A percentile compares a stretch with the other conserved stretches of the same genome.
Conservation (phyloP, 2,888 invertebrate genomes). For the Craniophora ligustri region DNA sequence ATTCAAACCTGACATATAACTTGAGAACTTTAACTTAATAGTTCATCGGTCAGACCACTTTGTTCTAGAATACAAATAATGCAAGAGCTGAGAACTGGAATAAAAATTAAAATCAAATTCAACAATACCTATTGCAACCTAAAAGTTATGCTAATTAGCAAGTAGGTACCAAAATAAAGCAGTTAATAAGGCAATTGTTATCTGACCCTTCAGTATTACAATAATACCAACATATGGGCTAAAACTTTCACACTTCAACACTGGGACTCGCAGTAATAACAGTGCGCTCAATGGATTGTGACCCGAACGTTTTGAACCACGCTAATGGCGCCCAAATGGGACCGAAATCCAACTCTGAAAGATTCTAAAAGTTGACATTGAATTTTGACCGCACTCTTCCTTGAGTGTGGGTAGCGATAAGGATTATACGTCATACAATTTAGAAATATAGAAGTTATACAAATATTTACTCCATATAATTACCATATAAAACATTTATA, state of each 20-base stretch:
- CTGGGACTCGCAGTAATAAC: constrained; percentile 40
- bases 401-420: background rate
- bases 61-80: too few species aligned
- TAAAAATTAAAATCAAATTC: background rate
- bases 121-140: background rate
- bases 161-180: too few species aligned
- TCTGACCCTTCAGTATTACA: constrained; percentile 11
- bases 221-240: constrained; percentile 25
- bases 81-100: too few species aligned
- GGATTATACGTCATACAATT: too few species aligned
- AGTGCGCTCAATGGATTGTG: constrained; percentile 27
- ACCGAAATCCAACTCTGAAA: background rate
- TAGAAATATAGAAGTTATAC: too few species aligned
- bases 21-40: too few species aligned
- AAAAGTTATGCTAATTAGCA: background rate
- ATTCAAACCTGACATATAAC: too few species aligned
- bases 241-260: constrained; percentile 32
- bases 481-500: too few species aligned
- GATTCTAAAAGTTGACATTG: background rate
- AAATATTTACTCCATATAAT: too few species aligned
- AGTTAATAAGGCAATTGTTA: background rate
- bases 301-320: constrained; percentile 37
- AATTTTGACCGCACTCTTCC: background rate
- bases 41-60: too few species aligned
- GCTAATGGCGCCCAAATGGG: constrained; percentile 24